These are phyloP conservation scores for Erethizon dorsatum DNA, from an alignment of 2,797 vertebrate genomes.

Conservation along the genomic window DNA sequence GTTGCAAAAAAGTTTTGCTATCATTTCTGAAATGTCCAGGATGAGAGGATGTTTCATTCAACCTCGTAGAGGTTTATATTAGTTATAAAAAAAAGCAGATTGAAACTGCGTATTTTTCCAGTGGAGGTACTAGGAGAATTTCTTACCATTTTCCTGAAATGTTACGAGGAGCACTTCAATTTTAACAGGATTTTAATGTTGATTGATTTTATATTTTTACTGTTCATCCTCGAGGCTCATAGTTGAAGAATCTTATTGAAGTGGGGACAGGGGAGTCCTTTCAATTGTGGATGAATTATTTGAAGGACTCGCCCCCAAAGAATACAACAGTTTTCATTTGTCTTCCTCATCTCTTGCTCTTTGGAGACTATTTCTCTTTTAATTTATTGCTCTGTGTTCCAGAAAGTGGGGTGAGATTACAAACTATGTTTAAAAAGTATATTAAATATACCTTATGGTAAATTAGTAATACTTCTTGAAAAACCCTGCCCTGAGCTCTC, in stretches of 20 bases:
- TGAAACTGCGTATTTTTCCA: neutral
- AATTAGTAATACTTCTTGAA: slow-evolving; percentile 89
- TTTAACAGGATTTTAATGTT: slow-evolving; percentile 25
- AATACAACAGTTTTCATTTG: slow-evolving; percentile 16
- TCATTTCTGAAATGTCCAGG: slow-evolving; percentile 19
- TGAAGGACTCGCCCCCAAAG: neutral
- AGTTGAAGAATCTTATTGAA: slow-evolving; percentile 29
- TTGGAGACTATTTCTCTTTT: slow-evolving; percentile 73
- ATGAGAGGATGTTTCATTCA: neutral
- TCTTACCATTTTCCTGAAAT: neutral
- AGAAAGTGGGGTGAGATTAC: slow-evolving; percentile 76
- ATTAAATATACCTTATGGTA: slow-evolving; percentile 89
- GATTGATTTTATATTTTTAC: slow-evolving; percentile 17
- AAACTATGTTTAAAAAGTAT: slow-evolving; percentile 83
- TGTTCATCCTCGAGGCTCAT: neutral
- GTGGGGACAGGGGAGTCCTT: neutral
- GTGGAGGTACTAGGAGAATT: neutral
- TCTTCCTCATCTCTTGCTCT: slow-evolving; percentile 31
- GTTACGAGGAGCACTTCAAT: neutral
- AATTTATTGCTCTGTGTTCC: slow-evolving; percentile 82
- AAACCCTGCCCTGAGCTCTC: slow-evolving; percentile 89
- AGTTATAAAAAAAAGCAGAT: neutral
- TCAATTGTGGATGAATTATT: slow-evolving; percentile 3
- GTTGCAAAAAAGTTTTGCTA: neutral
- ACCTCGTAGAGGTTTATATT: neutral